Conservation (phyloP, 2,888 invertebrate genomes). For the Drosophila aldrichi region DNA sequence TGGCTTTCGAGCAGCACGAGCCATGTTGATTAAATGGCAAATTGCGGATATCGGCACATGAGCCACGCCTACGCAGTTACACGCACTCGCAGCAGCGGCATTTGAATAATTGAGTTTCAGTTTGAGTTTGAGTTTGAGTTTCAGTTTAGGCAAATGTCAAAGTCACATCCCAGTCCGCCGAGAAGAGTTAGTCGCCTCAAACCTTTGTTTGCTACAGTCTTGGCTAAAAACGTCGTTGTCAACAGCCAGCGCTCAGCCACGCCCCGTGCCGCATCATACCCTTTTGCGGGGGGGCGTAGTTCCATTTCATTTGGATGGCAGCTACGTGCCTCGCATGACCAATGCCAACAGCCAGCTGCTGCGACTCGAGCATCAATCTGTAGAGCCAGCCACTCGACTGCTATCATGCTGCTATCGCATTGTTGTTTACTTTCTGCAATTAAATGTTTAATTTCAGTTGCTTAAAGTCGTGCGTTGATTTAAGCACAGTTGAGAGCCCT, state of each 20-base stretch:
- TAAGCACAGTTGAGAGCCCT: conserved; percentile 18
- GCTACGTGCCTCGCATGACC: conserved; percentile 62
- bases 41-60: conserved; percentile 67
- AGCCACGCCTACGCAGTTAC: conserved; percentile 44
- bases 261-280: conserved; percentile 5
- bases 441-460: conserved; percentile 65
- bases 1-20: conserved; percentile 16
- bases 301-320: conserved; percentile 71
- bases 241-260: conserved; percentile 21
- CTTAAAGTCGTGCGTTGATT: conserved; percentile 44
- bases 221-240: conserved; percentile 43
- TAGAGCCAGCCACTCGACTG: conserved; percentile 23
- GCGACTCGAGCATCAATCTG: conserved; percentile 64
- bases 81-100: conserved; percentile 30
- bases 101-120: conserved; percentile 75
- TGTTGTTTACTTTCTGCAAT: conserved; percentile 61
- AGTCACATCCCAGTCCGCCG: not conserved
- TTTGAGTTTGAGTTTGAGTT: conserved; percentile 57
- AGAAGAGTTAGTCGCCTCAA: conserved; percentile 49
- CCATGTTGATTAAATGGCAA: conserved; percentile 73
- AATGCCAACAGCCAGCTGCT: conserved; percentile 50
- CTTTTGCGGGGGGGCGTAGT: conserved; percentile 52
- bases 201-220: conserved; percentile 57
- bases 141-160: conserved; percentile 17
- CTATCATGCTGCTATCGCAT: conserved; percentile 2